phyloP scores from a whole-genome alignment of 1,140 invertebrate species.

The Drosophila cardini region DNA sequence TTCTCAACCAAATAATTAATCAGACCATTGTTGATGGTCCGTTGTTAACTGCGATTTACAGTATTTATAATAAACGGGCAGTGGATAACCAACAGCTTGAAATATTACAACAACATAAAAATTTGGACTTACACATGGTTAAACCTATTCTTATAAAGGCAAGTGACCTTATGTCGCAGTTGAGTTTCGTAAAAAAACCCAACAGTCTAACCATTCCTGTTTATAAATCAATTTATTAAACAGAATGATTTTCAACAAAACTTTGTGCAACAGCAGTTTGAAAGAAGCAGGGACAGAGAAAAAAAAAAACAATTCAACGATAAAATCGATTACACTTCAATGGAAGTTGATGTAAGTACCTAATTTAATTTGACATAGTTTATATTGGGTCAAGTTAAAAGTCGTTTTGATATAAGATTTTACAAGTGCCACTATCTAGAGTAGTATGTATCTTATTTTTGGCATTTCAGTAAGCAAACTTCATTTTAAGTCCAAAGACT shows the following conservation, averaged over 20 bases:
- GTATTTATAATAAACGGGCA: conserved; percentile 53
- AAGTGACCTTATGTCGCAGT: not conserved
- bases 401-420: too few species aligned
- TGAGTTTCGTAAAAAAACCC: too few species aligned
- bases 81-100: not conserved
- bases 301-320: not conserved
- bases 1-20: conserved; percentile 58
- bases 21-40: conserved; percentile 58
- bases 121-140: conserved; percentile 56
- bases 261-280: conserved; percentile 52
- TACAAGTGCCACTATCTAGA: too few species aligned
- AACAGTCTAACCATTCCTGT: not conserved
- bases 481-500: too few species aligned
- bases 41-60: conserved; percentile 64
- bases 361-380: too few species aligned
- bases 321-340: conserved; percentile 32
- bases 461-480: too few species aligned
- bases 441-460: too few species aligned
- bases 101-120: not conserved
- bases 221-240: not conserved
- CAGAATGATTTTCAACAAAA: conserved; percentile 79
- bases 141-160: conserved; percentile 73
- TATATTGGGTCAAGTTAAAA: too few species aligned
- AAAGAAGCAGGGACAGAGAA: conserved; percentile 3
- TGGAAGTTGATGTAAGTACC: conserved; percentile 50